A percentile compares a stretch with the other conserved stretches of the same genome.
Conservation (phyloP, 2,888 invertebrate genomes). For the Drosophila mettleri region DNA sequence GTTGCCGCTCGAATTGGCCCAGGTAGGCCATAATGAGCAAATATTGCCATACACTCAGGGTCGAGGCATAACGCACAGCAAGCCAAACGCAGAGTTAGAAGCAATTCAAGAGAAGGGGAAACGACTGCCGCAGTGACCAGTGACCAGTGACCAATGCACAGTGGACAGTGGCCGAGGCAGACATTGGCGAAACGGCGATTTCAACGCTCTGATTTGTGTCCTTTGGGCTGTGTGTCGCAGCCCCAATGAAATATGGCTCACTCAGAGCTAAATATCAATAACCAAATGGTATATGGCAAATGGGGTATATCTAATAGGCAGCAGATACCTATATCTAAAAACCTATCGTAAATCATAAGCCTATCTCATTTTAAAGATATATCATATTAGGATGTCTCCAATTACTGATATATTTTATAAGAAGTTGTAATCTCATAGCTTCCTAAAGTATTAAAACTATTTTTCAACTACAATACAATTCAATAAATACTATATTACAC, state of each 20-base stretch:
- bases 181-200: constrained; percentile 4
- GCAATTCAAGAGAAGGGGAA: not conserved
- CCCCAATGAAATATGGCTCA: constrained; percentile 1
- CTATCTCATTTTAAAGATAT: not conserved
- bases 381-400: not conserved
- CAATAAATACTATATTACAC: too few relatives aligned
- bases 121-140: not conserved
- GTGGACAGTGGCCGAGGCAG: too few relatives aligned
- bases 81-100: not conserved
- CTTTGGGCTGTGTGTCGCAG: constrained; percentile 26
- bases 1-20: constrained; percentile 10
- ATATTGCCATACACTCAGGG: constrained; percentile 13
- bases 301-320: not conserved
- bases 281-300: not conserved
- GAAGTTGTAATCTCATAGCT: too few relatives aligned
- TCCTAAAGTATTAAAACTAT: too few relatives aligned
- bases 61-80: constrained; percentile 5
- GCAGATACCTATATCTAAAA: not conserved
- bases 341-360: not conserved
- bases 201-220: constrained; percentile 32
- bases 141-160: not conserved
- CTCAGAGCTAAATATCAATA: not conserved
- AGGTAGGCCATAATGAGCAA: constrained; percentile 34
- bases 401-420: too few relatives aligned
- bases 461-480: too few relatives aligned